These are phyloP conservation scores for Microplitis mediator DNA, from an alignment of 1,140 invertebrate genomes.

Conservation along the genomic window DNA sequence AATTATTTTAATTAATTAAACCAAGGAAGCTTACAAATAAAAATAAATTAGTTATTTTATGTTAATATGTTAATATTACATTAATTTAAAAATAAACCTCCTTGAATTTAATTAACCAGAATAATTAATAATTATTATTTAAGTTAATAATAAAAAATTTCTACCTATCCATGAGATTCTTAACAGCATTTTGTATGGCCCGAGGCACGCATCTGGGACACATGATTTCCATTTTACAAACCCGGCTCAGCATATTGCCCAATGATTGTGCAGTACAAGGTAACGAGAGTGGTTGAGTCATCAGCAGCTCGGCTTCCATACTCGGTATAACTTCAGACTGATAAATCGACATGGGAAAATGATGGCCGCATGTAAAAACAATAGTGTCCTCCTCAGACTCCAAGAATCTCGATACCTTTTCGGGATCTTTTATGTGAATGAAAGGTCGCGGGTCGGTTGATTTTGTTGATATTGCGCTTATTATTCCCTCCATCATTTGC, in stretches of 20 bases:
- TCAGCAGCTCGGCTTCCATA: conserved; percentile 57
- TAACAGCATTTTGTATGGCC: conserved; percentile 44
- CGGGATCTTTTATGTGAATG: conserved; percentile 57
- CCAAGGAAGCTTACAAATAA: too few relatives aligned
- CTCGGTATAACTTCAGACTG: conserved; percentile 51
- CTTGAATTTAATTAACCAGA: neutral
- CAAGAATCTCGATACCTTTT: conserved; percentile 50
- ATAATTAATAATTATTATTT: too few relatives aligned
- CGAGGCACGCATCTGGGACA: conserved; percentile 55
- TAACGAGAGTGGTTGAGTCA: conserved; percentile 46
- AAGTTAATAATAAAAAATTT: neutral
- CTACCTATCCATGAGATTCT: conserved; percentile 44
- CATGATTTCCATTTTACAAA: conserved; percentile 51
- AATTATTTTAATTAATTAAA: too few relatives aligned
- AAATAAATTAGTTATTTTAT: neutral
- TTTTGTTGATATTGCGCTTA: conserved; percentile 52
- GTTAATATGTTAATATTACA: neutral
- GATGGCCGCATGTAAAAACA: conserved; percentile 60
- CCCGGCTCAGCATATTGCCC: conserved; percentile 43
- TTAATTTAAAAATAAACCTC: neutral
- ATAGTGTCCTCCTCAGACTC: conserved; percentile 51
- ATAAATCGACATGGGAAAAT: conserved; percentile 54
- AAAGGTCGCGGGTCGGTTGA: conserved; percentile 54
- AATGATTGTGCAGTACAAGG: conserved; percentile 55
- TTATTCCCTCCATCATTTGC: conserved; percentile 58